Conservation (phyloP, 2,888 invertebrate genomes). For the Galeopsomyia nigrocyanea region DNA sequence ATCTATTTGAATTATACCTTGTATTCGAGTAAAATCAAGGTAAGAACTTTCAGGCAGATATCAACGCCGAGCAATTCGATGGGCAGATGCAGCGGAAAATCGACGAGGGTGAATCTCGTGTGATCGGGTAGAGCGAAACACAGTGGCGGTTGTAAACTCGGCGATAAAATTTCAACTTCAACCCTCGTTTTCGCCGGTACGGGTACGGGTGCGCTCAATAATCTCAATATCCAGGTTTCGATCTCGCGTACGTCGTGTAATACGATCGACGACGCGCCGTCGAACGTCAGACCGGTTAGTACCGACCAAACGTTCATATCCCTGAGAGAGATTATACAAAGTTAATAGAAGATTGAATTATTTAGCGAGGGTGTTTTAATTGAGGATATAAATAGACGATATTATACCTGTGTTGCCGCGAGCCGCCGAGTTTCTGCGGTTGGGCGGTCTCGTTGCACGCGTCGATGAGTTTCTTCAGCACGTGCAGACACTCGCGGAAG, state of each 20-base stretch:
- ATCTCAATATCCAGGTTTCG: conserved; percentile 97
- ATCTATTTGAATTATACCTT: conserved; percentile 85
- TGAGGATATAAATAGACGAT: neutral
- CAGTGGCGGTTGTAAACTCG: conserved; percentile 85
- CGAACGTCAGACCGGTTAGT: conserved; percentile 85
- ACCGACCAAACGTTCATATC: conserved; percentile 96
- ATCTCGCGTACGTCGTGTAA: conserved; percentile 97
- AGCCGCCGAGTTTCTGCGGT: conserved; percentile 89
- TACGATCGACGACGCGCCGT: conserved; percentile 87
- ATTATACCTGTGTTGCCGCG: conserved; percentile 91
- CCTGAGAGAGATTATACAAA: conserved; percentile 72
- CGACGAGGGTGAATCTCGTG: conserved; percentile 95
- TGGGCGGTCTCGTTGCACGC: conserved; percentile 96
- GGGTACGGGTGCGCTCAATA: conserved; percentile 97
- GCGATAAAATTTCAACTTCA: conserved; percentile 87
- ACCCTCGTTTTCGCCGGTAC: conserved; percentile 92
- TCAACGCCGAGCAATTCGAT: conserved; percentile 98
- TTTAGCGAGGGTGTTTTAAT: neutral
- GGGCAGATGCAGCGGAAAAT: conserved; percentile 98
- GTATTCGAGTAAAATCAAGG: conserved; percentile 95
- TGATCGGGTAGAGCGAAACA: conserved; percentile 97
- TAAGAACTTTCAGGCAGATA: conserved; percentile 95
- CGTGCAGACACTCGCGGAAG: conserved; percentile 97
- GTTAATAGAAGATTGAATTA: too few species aligned
- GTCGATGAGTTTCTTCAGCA: conserved; percentile 95